Conservation (phyloP, 2,113 vertebrate species). For the Tiliqua scincoides region DNA sequence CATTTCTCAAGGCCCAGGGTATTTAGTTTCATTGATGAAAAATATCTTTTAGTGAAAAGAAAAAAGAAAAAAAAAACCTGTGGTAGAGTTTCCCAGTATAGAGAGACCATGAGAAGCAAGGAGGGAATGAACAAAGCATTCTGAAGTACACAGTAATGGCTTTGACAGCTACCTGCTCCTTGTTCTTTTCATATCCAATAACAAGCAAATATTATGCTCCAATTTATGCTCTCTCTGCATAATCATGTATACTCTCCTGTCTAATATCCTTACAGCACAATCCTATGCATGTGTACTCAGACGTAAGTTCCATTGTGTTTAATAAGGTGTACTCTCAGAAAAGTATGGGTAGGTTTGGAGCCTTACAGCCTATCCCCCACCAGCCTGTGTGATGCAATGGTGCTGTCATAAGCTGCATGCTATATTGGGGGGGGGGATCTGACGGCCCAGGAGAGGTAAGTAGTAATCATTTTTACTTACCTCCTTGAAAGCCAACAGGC, state of each 20-base stretch:
- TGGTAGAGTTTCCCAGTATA: conserved; percentile 1
- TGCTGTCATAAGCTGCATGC: too few relatives aligned
- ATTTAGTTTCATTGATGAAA: conserved; percentile 38
- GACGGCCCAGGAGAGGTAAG: too few relatives aligned
- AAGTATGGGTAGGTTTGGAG: too few relatives aligned
- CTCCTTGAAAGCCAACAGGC: too few relatives aligned
- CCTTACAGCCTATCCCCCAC: too few relatives aligned
- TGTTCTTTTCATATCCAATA: conserved; percentile 3
- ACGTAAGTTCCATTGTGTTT: too few relatives aligned
- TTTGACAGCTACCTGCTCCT: background rate
- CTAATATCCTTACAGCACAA: background rate
- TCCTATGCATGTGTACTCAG: too few relatives aligned
- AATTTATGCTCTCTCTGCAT: background rate
- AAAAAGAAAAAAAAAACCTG: background rate
- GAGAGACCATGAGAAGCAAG: conserved; percentile 10
- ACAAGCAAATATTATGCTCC: background rate
- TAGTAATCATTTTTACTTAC: too few relatives aligned
- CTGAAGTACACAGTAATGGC: background rate
- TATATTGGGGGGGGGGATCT: too few relatives aligned
- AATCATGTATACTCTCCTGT: conserved; percentile 6
- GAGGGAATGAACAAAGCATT: background rate
- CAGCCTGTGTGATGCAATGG: too few relatives aligned
- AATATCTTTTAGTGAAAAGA: conserved; percentile 29
- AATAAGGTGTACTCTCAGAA: too few relatives aligned
- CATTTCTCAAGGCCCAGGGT: conserved; percentile 29